A percentile compares a stretch with the other conserved stretches of the same genome.
phyloP scores from a whole-genome alignment of 2,888 invertebrate species.

The Aspidiotus destructor region DNA sequence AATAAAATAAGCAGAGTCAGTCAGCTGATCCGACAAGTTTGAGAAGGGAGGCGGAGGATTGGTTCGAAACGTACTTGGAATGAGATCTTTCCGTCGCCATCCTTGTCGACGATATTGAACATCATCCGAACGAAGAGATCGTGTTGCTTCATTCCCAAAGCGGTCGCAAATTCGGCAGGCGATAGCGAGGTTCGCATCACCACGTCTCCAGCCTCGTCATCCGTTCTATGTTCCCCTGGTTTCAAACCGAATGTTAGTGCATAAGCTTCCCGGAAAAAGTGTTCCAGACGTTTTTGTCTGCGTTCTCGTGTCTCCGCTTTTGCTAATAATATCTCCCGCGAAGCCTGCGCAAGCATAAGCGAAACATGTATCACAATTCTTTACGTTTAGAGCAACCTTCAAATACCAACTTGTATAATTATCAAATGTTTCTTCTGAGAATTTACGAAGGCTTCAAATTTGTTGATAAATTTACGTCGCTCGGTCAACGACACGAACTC shows the following conservation, averaged over 20 bases:
- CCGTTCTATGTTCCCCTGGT: slow-evolving; percentile 69
- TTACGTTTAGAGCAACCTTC: too few relatives aligned
- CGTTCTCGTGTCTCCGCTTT: slow-evolving; percentile 89
- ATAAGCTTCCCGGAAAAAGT: slow-evolving; percentile 94
- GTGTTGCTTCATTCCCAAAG: slow-evolving; percentile 87
- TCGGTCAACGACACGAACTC: slow-evolving; percentile 75
- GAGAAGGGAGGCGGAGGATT: too few relatives aligned
- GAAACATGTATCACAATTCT: too few relatives aligned
- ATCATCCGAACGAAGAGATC: slow-evolving; percentile 93
- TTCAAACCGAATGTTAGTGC: slow-evolving; percentile 81
- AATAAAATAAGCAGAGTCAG: too few relatives aligned
- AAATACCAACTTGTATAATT: slow-evolving; percentile 49
- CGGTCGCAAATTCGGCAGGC: slow-evolving; percentile 86
- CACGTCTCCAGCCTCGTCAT: slow-evolving; percentile 42
- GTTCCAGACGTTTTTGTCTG: slow-evolving; percentile 78
- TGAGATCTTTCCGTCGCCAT: slow-evolving; percentile 83
- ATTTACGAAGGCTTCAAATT: slow-evolving; percentile 72
- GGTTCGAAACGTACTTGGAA: slow-evolving; percentile 56
- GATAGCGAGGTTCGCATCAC: slow-evolving; percentile 88
- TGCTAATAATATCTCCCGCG: slow-evolving; percentile 72
- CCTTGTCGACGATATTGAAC: slow-evolving; percentile 95
- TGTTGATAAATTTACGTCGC: slow-evolving; percentile 74
- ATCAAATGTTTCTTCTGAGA: slow-evolving; percentile 74
- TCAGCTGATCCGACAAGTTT: too few relatives aligned
- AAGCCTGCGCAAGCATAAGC: slow-evolving; percentile 48